Conservation (phyloP, 2,113 vertebrate genomes). For the Sardina pilchardus region DNA sequence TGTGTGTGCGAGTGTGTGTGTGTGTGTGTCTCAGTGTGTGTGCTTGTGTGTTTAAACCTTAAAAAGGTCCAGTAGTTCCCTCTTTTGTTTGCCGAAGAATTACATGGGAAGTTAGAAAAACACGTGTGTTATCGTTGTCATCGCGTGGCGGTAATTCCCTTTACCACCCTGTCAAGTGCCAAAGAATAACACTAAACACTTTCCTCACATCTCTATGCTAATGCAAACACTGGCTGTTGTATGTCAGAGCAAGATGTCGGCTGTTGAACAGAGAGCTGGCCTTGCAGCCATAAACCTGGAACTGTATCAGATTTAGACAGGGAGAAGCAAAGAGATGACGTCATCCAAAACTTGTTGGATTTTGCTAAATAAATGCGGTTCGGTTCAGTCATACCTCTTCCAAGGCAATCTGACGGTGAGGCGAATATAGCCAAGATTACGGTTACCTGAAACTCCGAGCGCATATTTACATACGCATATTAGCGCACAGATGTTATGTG, state of each 20-base stretch:
- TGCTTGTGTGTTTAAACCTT: slow-evolving; percentile 35
- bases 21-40: slow-evolving; percentile 24
- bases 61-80: slow-evolving; percentile 30
- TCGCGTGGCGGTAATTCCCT: slow-evolving; percentile 66
- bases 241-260: slow-evolving; percentile 63
- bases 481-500: neutral
- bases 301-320: neutral
- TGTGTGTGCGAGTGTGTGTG: slow-evolving; percentile 39
- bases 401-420: neutral
- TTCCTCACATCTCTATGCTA: slow-evolving; percentile 24
- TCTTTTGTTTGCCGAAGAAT: slow-evolving; percentile 54
- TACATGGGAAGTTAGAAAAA: slow-evolving; percentile 71
- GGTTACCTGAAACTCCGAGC: neutral
- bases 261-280: neutral
- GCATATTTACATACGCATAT: neutral
- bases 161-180: slow-evolving; percentile 57
- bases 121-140: slow-evolving; percentile 70
- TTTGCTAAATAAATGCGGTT: slow-evolving; percentile 2
- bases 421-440: neutral
- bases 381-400: neutral
- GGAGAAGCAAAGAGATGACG: neutral
- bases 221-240: neutral
- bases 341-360: neutral
- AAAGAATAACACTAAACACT: slow-evolving; percentile 62
- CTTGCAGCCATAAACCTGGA: slow-evolving; percentile 10